Percentiles rank a stretch among this genome's conserved stretches.
Evolutionary conservation across 2,888 invertebrate genomes (phyloP).

Genomic region (Drosophila affinis): DNA sequence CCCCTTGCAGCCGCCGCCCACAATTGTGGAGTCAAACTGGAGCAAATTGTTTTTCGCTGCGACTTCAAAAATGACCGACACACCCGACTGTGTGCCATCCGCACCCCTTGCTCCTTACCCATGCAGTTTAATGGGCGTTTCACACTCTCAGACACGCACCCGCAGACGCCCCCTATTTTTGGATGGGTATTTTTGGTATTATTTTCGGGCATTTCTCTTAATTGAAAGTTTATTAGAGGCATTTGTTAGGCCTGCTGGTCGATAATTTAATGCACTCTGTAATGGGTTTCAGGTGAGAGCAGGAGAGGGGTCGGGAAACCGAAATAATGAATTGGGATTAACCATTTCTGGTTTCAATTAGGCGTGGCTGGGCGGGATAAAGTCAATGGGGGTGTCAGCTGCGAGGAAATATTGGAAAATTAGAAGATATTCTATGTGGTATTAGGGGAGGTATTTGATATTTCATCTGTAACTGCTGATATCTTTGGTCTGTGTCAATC

Average conservation of each 20-base stretch:
- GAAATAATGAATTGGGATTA: constrained; percentile 19
- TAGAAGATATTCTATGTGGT: background rate
- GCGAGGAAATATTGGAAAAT: constrained; percentile 9
- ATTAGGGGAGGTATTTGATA: background rate
- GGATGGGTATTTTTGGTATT: constrained; percentile 14
- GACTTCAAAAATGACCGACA: constrained; percentile 25
- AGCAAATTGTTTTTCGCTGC: constrained; percentile 64
- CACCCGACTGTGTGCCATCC: constrained; percentile 1
- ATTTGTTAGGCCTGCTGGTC: constrained; percentile 47
- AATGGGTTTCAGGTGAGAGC: constrained; percentile 49
- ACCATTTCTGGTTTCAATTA: constrained; percentile 60
- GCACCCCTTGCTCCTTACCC: constrained; percentile 34
- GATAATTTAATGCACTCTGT: constrained; percentile 70
- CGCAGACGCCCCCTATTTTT: constrained; percentile 49
- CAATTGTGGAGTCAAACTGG: constrained; percentile 55
- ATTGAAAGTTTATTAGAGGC: constrained; percentile 76
- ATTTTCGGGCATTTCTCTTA: constrained; percentile 68
- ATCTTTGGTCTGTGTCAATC: background rate
- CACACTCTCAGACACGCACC: constrained; percentile 15
- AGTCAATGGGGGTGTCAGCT: constrained; percentile 54
- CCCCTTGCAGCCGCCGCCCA: constrained; percentile 30
- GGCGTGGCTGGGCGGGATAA: constrained; percentile 50
- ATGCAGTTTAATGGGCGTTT: constrained; percentile 55
- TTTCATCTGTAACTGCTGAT: background rate
- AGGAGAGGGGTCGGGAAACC: constrained; percentile 35